These are phyloP conservation scores for Gallirallus australis DNA, from an alignment of 2,797 vertebrate species.

Conservation along the genomic window DNA sequence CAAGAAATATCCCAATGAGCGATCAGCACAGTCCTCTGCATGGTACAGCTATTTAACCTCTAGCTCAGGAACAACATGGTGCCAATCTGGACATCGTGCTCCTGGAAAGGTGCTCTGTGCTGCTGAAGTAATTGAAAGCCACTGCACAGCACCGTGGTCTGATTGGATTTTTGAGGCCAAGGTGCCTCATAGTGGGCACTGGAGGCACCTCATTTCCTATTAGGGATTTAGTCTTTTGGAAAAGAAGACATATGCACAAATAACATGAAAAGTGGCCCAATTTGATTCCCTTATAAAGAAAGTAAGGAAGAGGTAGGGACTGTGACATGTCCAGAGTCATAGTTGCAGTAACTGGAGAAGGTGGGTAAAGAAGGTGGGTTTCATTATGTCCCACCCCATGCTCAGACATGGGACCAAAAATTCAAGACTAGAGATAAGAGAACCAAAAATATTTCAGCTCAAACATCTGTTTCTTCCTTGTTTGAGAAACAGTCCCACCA, in stretches of 20 bases:
- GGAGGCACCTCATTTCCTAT: background rate
- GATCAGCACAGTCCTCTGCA: fast-evolving
- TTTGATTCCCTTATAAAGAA: background rate
- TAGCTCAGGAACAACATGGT: background rate
- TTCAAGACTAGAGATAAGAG: background rate
- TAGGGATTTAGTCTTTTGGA: background rate
- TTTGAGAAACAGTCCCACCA: background rate
- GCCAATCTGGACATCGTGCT: background rate
- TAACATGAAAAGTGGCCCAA: background rate
- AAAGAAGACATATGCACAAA: background rate
- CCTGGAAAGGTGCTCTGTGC: fast-evolving
- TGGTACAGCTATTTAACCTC: background rate
- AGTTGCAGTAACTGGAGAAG: background rate
- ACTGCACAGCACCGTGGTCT: fast-evolving
- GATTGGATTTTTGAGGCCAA: background rate
- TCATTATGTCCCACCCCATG: background rate
- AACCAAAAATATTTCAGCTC: background rate
- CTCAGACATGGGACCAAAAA: background rate
- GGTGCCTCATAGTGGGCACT: background rate
- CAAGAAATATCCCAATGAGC: background rate
- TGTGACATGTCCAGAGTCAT: background rate
- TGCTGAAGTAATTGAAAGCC: background rate
- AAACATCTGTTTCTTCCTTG: background rate
- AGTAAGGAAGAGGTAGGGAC: background rate
- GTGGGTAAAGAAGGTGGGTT: background rate